Base-by-base conservation (phyloP, 2,113 vertebrate genomes). In the Boulengeromyrus knoepffleri region DNA sequence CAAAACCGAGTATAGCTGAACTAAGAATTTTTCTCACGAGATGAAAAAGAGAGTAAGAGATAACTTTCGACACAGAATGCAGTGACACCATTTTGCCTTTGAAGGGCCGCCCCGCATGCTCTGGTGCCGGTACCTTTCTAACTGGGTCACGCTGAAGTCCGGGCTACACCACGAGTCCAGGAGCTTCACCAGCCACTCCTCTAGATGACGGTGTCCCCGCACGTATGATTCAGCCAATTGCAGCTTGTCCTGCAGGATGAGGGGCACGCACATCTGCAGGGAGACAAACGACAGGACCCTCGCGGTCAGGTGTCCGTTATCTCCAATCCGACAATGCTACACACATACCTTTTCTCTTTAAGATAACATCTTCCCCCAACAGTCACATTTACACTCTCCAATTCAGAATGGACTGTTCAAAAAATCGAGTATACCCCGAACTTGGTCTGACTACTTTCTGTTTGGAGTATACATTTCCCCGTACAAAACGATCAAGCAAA, bases 141-240 rank as follows among this genome's bases (percentile, higher is more conserved):
- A 89, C 0, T 91, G 89, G n/a, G 92, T 92, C 88, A 94, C 88
- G 13, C 92, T 94, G 92, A 97, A 97, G 92, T 70, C n/a, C 0
- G 96, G 96, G 27, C 92, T 92, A 90, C 97, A 98, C 98, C 97
- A 98, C 0, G 94, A 94, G 94, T 99, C 98, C 66, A 97, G 92
- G 90, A 97, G 93, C 21, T 90, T 92, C 89, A 98, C 90, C 42
- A 99, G 96, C 66, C 87, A 92, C 88, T 92, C 80, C 93, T 97
- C 97, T 13, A 98, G 95, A 45, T 95, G 92, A 0, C 93, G 95
- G 89, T 96, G 89, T 24, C 94, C 94, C 0, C 88, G 90, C 90
- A 97, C 96, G 0, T 94, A 97, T 5, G 93, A 91, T 92, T 98
- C 97, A 5, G 95, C 95, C 24, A 98, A 21, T 0, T 93, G 90